Base-by-base conservation (phyloP, 2,113 vertebrate genomes). In the Cryptoleucopteryx plumbea region DNA sequence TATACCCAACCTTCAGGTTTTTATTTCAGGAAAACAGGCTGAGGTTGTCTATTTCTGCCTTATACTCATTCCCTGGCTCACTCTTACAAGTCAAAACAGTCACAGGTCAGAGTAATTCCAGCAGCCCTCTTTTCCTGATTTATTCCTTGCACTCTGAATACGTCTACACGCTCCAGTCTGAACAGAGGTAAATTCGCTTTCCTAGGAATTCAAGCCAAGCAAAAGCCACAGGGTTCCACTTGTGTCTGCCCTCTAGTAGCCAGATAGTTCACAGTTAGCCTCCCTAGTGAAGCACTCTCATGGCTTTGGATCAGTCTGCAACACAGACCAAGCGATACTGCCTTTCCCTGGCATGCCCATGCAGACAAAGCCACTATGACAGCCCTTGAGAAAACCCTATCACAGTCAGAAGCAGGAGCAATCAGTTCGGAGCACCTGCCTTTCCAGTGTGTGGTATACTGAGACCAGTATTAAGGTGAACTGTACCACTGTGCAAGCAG, bases 121-220 rank as follows among this genome's bases (percentile, higher is more conserved):
- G 62, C 82, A 95, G 32, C 15, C 11, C 71, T 71, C 56, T 23
- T 67, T 66, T 36, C 34, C 23, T 34, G 38, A 32, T 34, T 87
- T 73, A 52, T 40, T 87, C 56, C 63, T n/a, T 72, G 52, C 9
- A 9, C 78, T 87, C 88, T 53, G 20, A 66, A 20, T 56, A 77
- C 0, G 0, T 32, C 55, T 43, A 27, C 70, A 72, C 6, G 2
- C 48, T 79, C 38, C 73, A 19, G 13, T 31, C 65, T 63, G 19
- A 58, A 82, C 2, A n/a, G 82, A 79, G 50, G 73, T 31, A 70
- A 92, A 93, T 58, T 25, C 0, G 0, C 47, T 53, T 85, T 50
- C n/a, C 53, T 22, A 59, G 70, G 61, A 79, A 87, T n/a, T 40
- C 25, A 48, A 92, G 79, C 59, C 73, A 91, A 87, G 43, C 55